These are phyloP conservation scores for Panthera leo DNA, from an alignment of 2,113 vertebrate genomes.

Conservation along the genomic window DNA sequence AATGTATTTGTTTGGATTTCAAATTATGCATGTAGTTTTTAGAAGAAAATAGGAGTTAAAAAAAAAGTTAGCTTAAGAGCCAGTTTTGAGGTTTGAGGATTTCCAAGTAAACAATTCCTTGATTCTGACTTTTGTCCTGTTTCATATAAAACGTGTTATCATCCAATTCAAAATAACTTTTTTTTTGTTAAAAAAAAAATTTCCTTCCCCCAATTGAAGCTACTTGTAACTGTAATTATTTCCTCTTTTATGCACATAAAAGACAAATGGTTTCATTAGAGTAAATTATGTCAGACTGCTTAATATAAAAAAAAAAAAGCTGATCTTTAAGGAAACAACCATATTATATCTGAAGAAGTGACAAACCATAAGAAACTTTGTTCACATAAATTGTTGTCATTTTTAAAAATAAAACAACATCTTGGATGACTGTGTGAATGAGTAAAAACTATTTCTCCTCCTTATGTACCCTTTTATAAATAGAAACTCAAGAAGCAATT, in stretches of 20 bases:
- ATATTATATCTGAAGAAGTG: not conserved
- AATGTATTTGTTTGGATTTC: not conserved
- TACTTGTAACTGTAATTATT: not conserved
- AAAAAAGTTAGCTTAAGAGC: not conserved
- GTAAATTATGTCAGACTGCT: not conserved
- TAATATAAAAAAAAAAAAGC: not conserved
- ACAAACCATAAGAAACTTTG: not conserved
- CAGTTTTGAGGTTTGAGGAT: not conserved
- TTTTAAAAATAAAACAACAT: constrained; percentile 23
- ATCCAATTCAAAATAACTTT: not conserved
- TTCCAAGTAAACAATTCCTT: not conserved
- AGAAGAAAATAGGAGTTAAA: not conserved
- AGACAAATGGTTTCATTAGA: not conserved
- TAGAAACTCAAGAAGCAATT: constrained; percentile 53
- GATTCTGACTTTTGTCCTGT: not conserved
- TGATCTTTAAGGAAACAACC: constrained; percentile 2
- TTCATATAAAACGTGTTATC: not conserved
- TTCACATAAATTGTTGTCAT: not conserved
- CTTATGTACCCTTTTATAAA: not conserved
- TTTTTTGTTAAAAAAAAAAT: not conserved
- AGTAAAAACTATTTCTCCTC: not conserved
- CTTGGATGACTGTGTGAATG: not conserved
- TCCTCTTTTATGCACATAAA: not conserved
- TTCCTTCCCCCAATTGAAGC: not conserved
- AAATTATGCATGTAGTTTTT: not conserved